Conservation (phyloP, 2,888 invertebrate species). For the Masnerella sp. region DNA sequence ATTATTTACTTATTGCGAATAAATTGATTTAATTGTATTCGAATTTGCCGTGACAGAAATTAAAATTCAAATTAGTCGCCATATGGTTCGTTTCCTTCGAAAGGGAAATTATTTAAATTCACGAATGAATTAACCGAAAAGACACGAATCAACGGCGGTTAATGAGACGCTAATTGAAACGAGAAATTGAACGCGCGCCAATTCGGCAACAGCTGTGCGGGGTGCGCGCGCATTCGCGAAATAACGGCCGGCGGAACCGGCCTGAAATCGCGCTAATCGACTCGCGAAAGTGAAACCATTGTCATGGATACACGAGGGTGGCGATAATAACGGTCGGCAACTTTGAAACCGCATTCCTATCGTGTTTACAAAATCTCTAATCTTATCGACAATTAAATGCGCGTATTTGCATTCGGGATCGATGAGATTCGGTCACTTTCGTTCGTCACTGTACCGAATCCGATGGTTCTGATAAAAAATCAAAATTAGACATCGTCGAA, state of each 20-base stretch:
- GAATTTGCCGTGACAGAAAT: too few species aligned
- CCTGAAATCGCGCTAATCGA: constrained; percentile 52
- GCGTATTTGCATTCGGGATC: constrained; percentile 38
- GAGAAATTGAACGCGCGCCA: constrained; percentile 25
- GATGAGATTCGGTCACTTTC: constrained; percentile 32
- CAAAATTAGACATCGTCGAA: too few species aligned
- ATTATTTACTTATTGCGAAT: too few species aligned
- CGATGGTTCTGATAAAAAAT: too few species aligned
- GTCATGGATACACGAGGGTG: constrained; percentile 54
- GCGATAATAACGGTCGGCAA: constrained; percentile 46
- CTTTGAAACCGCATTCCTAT: constrained; percentile 43
- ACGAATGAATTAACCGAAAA: neutral
- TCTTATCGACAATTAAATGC: constrained; percentile 42
- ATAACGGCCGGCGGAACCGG: constrained; percentile 51
- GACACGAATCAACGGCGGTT: constrained; percentile 9
- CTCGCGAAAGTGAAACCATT: constrained; percentile 59
- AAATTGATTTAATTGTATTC: too few species aligned
- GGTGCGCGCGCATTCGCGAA: constrained; percentile 51
- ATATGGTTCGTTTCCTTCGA: neutral
- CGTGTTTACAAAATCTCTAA: constrained; percentile 44
- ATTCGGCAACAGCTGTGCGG: constrained; percentile 39
- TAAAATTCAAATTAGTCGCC: neutral
- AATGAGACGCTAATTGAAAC: constrained; percentile 25
- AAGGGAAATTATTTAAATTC: constrained; percentile 19
- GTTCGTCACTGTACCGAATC: neutral